Conservation (phyloP, 2,888 invertebrate species). For the Melinaea marsaeus region DNA sequence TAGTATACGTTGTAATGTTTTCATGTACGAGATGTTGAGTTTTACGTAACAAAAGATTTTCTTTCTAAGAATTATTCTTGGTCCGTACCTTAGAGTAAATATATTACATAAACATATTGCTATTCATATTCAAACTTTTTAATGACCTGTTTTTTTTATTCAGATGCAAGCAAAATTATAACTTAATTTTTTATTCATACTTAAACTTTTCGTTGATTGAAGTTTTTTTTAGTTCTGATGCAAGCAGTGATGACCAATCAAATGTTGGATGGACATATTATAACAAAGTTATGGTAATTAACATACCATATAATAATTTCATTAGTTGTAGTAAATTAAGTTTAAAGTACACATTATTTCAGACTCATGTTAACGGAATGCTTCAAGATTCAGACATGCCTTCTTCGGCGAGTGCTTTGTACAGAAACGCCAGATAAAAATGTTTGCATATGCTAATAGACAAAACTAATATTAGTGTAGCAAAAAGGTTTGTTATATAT, state of each 20-base stretch:
- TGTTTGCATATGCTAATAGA: slow-evolving; percentile 71
- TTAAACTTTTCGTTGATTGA: slow-evolving; percentile 7
- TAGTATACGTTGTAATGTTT: no score
- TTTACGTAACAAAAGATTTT: no score
- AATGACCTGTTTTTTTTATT: no score
- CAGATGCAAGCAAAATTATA: no score
- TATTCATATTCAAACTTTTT: not conserved
- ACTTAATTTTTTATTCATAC: no score
- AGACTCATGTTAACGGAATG: slow-evolving; percentile 74
- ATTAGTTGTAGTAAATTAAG: not conserved
- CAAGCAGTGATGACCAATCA: slow-evolving; percentile 74
- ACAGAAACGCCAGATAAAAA: slow-evolving; percentile 59
- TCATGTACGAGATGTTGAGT: no score
- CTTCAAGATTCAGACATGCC: slow-evolving; percentile 73
- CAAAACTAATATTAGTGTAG: slow-evolving; percentile 68
- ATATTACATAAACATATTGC: no score
- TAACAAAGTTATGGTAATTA: slow-evolving; percentile 82
- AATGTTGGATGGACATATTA: slow-evolving; percentile 84
- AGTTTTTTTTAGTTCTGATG: slow-evolving; percentile 63
- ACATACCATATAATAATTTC: not conserved
- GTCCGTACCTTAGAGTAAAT: no score
- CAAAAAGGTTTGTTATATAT: slow-evolving; percentile 54
- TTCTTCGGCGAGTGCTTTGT: slow-evolving; percentile 66
- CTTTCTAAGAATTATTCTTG: no score
- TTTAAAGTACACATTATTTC: slow-evolving; percentile 27